These are phyloP conservation scores for Antedon bifida DNA, from an alignment of 35 echinoderm and acorn worm genomes.

Conservation along the genomic window DNA sequence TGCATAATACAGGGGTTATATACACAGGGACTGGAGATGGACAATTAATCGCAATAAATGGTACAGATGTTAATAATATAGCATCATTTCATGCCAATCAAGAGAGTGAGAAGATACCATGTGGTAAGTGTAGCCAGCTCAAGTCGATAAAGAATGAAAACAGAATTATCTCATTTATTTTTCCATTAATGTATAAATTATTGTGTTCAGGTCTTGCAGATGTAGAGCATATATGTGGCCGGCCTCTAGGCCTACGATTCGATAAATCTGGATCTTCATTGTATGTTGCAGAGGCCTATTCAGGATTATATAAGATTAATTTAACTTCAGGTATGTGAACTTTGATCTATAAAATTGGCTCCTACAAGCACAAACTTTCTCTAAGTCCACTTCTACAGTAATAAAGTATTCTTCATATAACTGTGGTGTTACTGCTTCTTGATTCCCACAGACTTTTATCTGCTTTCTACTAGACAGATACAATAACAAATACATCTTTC, in stretches of 20 bases:
- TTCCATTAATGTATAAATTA: neutral
- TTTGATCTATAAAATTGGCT: neutral
- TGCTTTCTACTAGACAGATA: neutral
- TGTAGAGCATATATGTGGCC: slow-evolving; percentile 40
- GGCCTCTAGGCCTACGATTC: slow-evolving; percentile 51
- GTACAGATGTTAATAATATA: slow-evolving; percentile 6
- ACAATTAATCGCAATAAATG: slow-evolving; percentile 20
- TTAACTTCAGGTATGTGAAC: slow-evolving; percentile 30
- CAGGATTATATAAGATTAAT: slow-evolving; percentile 27
- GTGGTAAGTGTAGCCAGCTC: no score
- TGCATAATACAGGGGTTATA: slow-evolving; percentile 14
- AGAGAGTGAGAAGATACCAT: neutral
- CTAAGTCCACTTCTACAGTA: neutral
- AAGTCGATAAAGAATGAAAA: no score
- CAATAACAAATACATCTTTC: neutral
- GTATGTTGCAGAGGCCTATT: slow-evolving; percentile 33
- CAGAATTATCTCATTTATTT: neutral
- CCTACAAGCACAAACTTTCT: neutral
- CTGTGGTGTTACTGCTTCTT: neutral
- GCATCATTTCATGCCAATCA: slow-evolving; percentile 6
- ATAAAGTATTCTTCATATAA: no score
- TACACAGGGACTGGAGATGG: slow-evolving; percentile 56
- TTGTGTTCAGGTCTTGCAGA: slow-evolving; percentile 18
- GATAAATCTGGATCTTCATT: slow-evolving; percentile 17
- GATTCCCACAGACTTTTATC: no score